Conservation (phyloP, 1,140 invertebrate species). For the Rhagoletis zephyria region DNA sequence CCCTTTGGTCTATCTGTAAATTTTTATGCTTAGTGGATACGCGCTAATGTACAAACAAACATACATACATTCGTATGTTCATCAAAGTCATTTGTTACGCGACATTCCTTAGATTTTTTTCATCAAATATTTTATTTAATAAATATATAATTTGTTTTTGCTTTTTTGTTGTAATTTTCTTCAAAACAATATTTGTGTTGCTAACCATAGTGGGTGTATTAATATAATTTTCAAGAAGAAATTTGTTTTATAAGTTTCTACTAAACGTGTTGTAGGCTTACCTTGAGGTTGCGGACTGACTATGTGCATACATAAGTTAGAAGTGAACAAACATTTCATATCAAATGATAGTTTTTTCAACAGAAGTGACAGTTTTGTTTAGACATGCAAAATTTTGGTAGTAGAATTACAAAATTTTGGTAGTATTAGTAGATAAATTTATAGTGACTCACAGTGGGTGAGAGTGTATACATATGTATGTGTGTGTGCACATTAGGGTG, state of each 20-base stretch:
- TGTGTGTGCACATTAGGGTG: too few relatives aligned
- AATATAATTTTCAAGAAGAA: neutral
- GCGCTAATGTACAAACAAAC: neutral
- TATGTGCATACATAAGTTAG: too few relatives aligned
- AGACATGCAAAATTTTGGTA: too few relatives aligned
- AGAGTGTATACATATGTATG: too few relatives aligned
- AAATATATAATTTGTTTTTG: neutral
- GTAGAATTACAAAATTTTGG: too few relatives aligned
- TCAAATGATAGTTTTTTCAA: neutral
- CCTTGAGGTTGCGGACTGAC: too few relatives aligned
- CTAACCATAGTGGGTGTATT: neutral
- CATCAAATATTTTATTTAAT: neutral
- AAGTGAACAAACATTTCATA: neutral
- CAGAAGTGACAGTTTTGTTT: neutral
- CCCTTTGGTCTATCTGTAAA: too few relatives aligned
- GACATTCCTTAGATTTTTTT: neutral
- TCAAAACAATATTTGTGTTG: neutral
- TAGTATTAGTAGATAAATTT: too few relatives aligned
- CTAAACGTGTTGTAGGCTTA: neutral
- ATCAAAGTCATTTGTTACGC: slow-evolving; percentile 1
- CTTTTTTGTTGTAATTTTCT: neutral
- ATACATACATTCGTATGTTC: neutral
- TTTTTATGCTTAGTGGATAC: too few relatives aligned
- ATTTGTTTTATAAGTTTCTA: neutral
- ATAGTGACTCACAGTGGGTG: too few relatives aligned